A percentile compares a stretch with the other conserved stretches of the same genome.
These are phyloP conservation scores for Apaloderma vittatum DNA, from an alignment of 2,113 vertebrate species.

Conservation along the genomic window DNA sequence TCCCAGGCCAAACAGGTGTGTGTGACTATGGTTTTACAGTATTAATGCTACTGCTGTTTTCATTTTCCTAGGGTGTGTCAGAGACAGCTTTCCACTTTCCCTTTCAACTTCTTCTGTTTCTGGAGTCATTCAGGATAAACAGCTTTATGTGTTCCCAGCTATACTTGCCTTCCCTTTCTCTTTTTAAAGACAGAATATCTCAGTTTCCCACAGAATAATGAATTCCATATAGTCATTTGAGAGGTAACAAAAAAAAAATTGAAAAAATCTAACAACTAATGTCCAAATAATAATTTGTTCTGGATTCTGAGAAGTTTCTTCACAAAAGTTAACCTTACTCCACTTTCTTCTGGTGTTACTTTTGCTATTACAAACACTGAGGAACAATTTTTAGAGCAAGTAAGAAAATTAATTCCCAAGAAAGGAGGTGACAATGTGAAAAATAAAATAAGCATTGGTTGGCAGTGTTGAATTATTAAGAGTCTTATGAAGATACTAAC, in stretches of 20 bases:
- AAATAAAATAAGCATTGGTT: not conserved
- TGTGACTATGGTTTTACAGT: accelerated
- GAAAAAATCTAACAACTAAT: not conserved
- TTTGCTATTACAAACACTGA: not conserved
- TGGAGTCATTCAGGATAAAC: not conserved
- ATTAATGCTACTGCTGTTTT: not conserved
- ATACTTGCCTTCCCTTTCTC: not conserved
- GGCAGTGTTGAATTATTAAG: not conserved
- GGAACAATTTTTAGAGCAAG: not conserved
- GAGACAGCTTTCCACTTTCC: not conserved
- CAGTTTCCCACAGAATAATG: not conserved
- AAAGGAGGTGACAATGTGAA: not conserved
- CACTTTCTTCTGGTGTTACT: not conserved
- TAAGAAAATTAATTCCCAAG: not conserved
- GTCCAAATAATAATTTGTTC: not conserved
- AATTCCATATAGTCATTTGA: not conserved
- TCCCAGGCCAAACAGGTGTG: not conserved
- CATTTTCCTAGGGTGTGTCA: not conserved
- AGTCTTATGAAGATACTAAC: not conserved
- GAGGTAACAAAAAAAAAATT: not conserved
- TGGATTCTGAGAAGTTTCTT: not conserved
- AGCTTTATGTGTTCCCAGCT: not conserved
- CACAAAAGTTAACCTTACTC: not conserved
- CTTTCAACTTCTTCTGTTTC: not conserved
- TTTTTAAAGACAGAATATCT: not conserved